Evolutionary conservation across 2,113 vertebrate genomes (phyloP), one percentile per base, ranked within the genome.

Genomic region (Trogon surrucura): DNA sequence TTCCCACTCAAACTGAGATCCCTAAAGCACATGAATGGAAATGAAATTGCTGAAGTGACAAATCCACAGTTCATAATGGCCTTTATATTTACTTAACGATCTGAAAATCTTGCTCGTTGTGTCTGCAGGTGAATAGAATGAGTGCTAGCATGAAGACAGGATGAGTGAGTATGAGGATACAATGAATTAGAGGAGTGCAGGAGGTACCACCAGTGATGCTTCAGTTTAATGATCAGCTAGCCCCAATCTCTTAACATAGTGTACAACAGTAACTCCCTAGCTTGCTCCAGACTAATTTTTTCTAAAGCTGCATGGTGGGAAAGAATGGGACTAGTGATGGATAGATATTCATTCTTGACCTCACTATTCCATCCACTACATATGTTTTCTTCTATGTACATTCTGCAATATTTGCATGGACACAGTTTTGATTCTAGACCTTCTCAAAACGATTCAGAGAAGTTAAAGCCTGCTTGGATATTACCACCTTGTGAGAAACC

Each of bases 311-410:
- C 15, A 32, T 53, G 53, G 10, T 87, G 36, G 44, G 30, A 48
- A 73, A 69, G 27, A 14, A 60, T 32, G 51, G 15, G n/a, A n/a
- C 22, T 25, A 22, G 17, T 79, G n/a, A 15, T 44, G 18, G 23
- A 23, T 18, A 66, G 53, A 44, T 44, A 7, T 16, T 54, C 10
- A 23, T 64, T 41, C 41, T 41, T 11, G 11, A 41, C 36, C 61
- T 57, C 16, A 14, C 17, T 60, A 11, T 38, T 74, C 34, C 8
- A 50, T 44, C 23, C 4, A 9, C 15, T 6, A 23, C 0, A 0
- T 17, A 32, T 27, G 61, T 75, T 82, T 61, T 20, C 14, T 79
- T 66, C 26, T 16, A n/a, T 14, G 9, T 74, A 16, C 58, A 26
- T 29, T 57, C 71, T 29, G 2, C n/a, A 83, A 38, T 53, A n/a